Evolutionary conservation across 2,113 vertebrate species (phyloP).

Genomic region (Columba janthina): DNA sequence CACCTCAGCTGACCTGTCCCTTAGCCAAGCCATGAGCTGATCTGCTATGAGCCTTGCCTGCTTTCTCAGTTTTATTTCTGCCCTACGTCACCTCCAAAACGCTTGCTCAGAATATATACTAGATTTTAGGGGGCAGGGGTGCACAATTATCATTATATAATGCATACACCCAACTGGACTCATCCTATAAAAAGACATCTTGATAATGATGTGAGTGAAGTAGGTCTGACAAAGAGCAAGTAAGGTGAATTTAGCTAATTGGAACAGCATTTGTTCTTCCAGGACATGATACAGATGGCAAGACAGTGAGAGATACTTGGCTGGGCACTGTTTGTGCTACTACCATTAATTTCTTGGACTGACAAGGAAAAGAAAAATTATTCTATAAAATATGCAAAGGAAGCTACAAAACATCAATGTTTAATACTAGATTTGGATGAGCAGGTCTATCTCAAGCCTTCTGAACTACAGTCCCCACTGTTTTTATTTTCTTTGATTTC

Average conservation of each 20-base stretch:
- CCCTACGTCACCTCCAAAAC: background rate
- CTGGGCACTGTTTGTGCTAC: background rate
- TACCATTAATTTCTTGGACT: conserved; percentile 19
- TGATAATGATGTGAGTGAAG: background rate
- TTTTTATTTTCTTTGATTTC: background rate
- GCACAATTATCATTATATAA: background rate
- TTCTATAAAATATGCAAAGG: background rate
- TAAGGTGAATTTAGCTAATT: conserved; percentile 1
- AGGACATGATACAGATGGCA: conserved; percentile 53
- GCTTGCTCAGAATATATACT: background rate
- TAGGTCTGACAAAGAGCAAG: conserved; percentile 15
- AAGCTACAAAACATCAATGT: background rate
- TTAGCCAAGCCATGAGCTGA: background rate
- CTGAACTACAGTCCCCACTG: background rate
- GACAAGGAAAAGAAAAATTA: background rate
- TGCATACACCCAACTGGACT: background rate
- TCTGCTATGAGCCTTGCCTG: background rate
- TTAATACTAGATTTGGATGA: background rate
- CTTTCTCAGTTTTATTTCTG: conserved; percentile 1
- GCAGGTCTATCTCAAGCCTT: background rate
- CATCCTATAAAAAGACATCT: background rate
- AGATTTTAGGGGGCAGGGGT: background rate
- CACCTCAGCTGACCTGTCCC: background rate
- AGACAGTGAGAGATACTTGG: conserved; percentile 56
- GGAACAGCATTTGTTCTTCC: background rate